Conservation (phyloP, 1,140 invertebrate genomes). For the Trinorchestia longiramus region DNA sequence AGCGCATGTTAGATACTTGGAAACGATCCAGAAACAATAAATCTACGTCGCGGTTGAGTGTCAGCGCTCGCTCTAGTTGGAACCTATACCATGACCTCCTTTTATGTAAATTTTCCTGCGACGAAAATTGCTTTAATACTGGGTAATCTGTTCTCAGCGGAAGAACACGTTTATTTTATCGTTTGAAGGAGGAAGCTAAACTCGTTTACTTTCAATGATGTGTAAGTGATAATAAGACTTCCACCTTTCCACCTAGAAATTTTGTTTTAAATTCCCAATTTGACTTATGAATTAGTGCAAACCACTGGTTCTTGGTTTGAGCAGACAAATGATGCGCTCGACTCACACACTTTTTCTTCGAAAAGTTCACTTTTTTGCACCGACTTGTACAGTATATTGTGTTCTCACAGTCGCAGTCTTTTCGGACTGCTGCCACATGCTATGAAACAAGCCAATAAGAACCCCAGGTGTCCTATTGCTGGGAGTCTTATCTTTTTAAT, state of each 20-base stretch:
- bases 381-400: neutral
- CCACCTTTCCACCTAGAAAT: no score
- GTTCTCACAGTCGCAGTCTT: neutral
- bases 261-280: neutral
- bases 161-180: neutral
- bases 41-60: neutral
- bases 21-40: constrained; percentile 16
- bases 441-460: neutral
- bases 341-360: neutral
- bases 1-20: neutral
- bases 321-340: neutral
- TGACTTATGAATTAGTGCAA: neutral
- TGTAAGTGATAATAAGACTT: neutral
- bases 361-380: neutral
- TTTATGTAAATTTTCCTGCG: neutral
- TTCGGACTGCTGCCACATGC: neutral
- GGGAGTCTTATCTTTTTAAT: neutral
- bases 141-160: neutral
- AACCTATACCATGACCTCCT: neutral
- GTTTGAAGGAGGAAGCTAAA: neutral
- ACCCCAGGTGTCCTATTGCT: neutral
- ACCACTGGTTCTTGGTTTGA: neutral
- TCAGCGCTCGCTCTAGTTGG: neutral
- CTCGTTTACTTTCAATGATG: neutral
- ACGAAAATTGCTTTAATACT: neutral